Evolutionary conservation across 37 sponge, comb jelly and placozoan species (phyloP), one percentile per base, ranked within the genome.

Genomic region (Petrosia ficiformis): DNA sequence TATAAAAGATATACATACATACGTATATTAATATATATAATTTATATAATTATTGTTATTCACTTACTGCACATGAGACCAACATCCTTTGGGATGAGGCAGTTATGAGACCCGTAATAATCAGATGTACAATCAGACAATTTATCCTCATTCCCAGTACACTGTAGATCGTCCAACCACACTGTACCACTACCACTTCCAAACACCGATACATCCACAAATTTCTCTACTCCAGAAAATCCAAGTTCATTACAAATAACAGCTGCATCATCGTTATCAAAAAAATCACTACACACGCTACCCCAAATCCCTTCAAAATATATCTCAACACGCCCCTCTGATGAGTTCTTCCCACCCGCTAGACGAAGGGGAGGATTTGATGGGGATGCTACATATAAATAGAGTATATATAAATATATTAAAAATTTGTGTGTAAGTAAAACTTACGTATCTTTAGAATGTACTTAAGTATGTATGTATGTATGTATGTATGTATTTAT

Each of bases 311-410:
- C 16, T 19, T 28, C 10, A 28, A 52, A 4, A 30, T 30, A 68
- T 19, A 76, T 71, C 41, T 76, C 78, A 29, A 73, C 26, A 28
- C 75, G 75, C 5, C 75, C 75, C 42, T 69, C 70, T 5, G 63
- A 61, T n/a, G 22, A 10, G 29, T 36, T 68, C 6, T 4, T 14
- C 4, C 70, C 70, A 36, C 42, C 70, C 4, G 29, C 8, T 11
- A 68, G 70, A 5, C 70, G 8, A n/a, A 68, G 6, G 29, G 70
- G 70, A 40, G 11, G 4, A 32, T 8, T 39, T 25, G 14, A 14
- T n/a, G 19, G n/a, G n/a, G n/a, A n/a, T n/a, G n/a, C n/a, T n/a
- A n/a, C n/a, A n/a, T 21, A 24, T 19, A 21, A 54, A 24, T 21
- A 54, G 19, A 54, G 21, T 54, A 19, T 54, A 21, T 19, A 54